Conservation (phyloP, 2,113 vertebrate species). For the Hippolais icterina region DNA sequence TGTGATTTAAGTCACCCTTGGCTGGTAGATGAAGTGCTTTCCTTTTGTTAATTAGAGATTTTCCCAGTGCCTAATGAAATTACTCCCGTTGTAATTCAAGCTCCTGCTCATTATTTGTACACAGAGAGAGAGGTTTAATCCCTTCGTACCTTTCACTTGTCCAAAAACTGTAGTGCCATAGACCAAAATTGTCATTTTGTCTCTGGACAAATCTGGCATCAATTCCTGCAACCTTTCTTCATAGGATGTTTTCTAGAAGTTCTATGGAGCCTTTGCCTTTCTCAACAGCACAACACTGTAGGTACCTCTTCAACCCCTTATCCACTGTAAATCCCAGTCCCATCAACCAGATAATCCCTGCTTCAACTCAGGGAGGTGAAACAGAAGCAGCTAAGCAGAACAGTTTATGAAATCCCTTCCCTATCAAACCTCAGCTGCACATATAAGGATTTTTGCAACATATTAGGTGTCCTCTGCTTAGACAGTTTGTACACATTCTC, state of each 20-base stretch:
- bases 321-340: background rate
- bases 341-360: background rate
- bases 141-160: background rate
- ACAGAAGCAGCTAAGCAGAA: background rate
- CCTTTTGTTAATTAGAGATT: background rate
- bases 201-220: background rate
- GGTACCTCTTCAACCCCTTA: background rate
- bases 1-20: background rate
- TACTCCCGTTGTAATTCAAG: background rate
- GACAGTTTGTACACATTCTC: background rate
- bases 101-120: background rate
- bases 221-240: background rate
- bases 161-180: rapidly evolving
- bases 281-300: background rate
- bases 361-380: background rate
- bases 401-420: background rate
- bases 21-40: background rate
- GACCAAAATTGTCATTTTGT: background rate
- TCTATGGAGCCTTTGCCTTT: background rate
- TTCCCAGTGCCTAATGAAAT: background rate
- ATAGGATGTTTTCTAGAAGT: rapidly evolving
- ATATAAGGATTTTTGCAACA: background rate
- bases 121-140: background rate
- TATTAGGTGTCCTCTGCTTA: background rate
- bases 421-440: background rate